These are phyloP conservation scores for Typhlichthys subterraneus DNA, from an alignment of 2,797 vertebrate genomes.

Conservation along the genomic window DNA sequence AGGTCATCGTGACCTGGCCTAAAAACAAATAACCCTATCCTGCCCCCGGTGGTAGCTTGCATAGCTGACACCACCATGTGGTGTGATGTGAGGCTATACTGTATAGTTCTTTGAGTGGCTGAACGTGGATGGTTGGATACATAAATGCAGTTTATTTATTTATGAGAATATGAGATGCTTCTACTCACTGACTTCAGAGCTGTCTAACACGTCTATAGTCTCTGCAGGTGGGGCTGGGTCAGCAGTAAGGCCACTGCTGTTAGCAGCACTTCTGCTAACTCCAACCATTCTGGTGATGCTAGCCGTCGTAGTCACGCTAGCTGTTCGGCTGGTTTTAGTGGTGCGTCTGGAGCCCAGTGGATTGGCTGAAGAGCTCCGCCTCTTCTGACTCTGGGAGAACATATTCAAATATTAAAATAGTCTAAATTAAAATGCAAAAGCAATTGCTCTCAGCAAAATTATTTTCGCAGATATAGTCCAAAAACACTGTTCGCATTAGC, in stretches of 20 bases:
- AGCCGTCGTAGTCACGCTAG: background rate
- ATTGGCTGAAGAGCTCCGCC: slow-evolving; percentile 45
- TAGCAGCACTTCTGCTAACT: background rate
- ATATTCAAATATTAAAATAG: background rate
- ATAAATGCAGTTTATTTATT: no score
- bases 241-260: background rate
- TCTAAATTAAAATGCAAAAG: background rate
- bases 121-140: no score
- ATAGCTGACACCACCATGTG: no score
- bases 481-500: no score
- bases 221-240: slow-evolving; percentile 29
- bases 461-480: no score
- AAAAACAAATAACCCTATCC: no score
- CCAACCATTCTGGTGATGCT: background rate
- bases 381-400: slow-evolving; percentile 51
- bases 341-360: slow-evolving; percentile 33
- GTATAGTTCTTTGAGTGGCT: no score
- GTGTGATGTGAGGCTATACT: no score
- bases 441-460: no score
- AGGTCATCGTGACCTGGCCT: no score
- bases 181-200: slow-evolving; percentile 49
- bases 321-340: slow-evolving; percentile 37
- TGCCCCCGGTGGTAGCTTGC: no score
- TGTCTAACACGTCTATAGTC: slow-evolving; percentile 58
- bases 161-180: background rate